phyloP scores from a whole-genome alignment of 2,113 vertebrate genomes.

The Puffinus mauretanicus region DNA sequence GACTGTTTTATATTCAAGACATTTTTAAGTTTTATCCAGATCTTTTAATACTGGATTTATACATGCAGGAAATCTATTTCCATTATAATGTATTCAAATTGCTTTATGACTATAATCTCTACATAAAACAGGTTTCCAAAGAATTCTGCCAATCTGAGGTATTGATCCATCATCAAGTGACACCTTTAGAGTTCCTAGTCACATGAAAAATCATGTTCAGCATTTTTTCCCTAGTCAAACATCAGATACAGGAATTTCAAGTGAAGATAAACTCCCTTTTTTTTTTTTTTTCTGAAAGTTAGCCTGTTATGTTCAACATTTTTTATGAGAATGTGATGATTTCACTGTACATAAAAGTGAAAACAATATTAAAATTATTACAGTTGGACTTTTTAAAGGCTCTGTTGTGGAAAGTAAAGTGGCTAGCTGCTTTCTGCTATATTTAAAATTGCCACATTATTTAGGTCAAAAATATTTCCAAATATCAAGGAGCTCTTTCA shows the following conservation, averaged over 20 bases:
- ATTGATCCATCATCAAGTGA: neutral
- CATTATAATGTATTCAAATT: neutral
- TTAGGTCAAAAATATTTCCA: neutral
- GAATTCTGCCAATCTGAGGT: neutral
- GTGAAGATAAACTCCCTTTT: neutral
- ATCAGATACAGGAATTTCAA: neutral
- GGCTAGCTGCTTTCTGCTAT: neutral
- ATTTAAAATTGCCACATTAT: neutral
- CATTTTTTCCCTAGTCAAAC: neutral
- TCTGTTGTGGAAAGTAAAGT: neutral
- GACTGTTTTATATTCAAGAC: neutral
- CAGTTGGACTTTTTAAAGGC: neutral
- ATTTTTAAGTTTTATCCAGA: neutral
- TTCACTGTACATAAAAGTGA: neutral
- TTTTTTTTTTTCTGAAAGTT: neutral
- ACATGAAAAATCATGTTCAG: neutral
- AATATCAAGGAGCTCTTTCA: neutral
- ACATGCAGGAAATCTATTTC: neutral
- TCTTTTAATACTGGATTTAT: neutral
- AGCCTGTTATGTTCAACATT: neutral
- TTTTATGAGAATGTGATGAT: neutral
- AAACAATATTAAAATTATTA: neutral
- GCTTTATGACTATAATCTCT: neutral
- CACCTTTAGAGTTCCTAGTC: neutral
- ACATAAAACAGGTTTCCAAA: neutral